Evolutionary conservation across 30 jellyfish, hydroid and myxozoan genomes (phyloP).

Genomic region (Clytia hemisphaerica): DNA sequence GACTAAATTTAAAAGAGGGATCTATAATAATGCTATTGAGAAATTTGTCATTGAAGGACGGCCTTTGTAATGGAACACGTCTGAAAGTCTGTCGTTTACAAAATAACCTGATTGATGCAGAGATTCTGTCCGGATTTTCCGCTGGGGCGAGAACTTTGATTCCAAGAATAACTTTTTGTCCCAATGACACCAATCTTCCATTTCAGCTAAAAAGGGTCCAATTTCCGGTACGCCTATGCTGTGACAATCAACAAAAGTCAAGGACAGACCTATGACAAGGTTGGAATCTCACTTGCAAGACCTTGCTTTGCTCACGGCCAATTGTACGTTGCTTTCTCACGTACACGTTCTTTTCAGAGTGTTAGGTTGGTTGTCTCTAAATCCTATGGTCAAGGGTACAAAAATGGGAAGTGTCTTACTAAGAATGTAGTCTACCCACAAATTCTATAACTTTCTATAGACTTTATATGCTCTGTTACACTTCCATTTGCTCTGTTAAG

Average conservation of each 20-base stretch:
- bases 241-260: not conserved
- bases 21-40: constrained; percentile 5
- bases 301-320: not conserved
- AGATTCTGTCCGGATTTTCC: not conserved
- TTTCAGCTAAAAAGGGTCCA: not conserved
- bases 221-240: not conserved
- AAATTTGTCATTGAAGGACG: constrained; percentile 8
- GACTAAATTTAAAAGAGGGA: constrained; percentile 1
- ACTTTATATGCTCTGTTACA: too few relatives aligned
- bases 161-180: not conserved
- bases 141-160: constrained; percentile 7
- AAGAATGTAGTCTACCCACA: not conserved
- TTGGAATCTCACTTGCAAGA: not conserved
- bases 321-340: not conserved
- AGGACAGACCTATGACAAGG: not conserved
- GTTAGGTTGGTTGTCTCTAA: too few relatives aligned
- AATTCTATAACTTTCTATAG: too few relatives aligned
- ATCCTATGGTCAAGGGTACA: too few relatives aligned
- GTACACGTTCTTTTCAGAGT: not conserved
- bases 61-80: constrained; percentile 26
- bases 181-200: constrained; percentile 8
- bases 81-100: constrained; percentile 16
- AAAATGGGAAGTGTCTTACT: too few relatives aligned
- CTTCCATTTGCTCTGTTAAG: too few relatives aligned
- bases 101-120: constrained; percentile 7